A percentile compares a stretch with the other conserved stretches of the same genome.
Evolutionary conservation across 2,113 vertebrate species (phyloP).

Genomic region (Silurus asotus): DNA sequence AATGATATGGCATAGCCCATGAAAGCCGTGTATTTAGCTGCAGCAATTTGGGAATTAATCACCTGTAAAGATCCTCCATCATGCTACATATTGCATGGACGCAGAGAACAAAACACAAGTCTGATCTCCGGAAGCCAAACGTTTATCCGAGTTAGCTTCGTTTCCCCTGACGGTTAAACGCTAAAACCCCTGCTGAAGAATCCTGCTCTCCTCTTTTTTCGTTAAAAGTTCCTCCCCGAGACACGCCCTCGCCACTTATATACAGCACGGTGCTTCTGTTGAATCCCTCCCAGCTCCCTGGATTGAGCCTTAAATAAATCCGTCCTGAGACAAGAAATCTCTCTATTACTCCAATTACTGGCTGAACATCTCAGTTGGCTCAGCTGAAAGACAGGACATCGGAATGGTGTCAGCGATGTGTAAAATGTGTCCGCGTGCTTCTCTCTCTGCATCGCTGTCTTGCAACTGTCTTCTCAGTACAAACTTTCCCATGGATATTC

Average conservation of each 20-base stretch:
- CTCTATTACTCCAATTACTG: constrained; percentile 4
- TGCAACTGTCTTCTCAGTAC: not conserved
- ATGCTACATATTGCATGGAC: constrained; percentile 3
- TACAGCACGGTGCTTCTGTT: constrained; percentile 69
- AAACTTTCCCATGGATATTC: constrained; percentile 20
- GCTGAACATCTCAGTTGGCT: not conserved
- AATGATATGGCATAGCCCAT: constrained; percentile 67
- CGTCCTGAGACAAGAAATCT: constrained; percentile 64
- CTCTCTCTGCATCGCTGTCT: constrained; percentile 22
- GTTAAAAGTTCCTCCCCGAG: constrained; percentile 68
- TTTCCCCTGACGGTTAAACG: constrained; percentile 43
- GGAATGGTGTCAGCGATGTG: constrained; percentile 54
- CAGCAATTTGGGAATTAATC: constrained; percentile 72
- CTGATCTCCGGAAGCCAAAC: constrained; percentile 60
- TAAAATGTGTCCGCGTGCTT: constrained; percentile 19
- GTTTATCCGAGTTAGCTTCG: constrained; percentile 64
- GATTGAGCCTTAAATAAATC: constrained; percentile 65
- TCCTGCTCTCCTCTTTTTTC: constrained; percentile 51
- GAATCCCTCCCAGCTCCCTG: constrained; percentile 70
- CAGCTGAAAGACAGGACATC: constrained; percentile 56
- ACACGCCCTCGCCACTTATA: constrained; percentile 51
- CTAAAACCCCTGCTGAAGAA: constrained; percentile 56
- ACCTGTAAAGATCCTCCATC: constrained; percentile 71
- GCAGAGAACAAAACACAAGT: constrained; percentile 33
- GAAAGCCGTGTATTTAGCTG: constrained; percentile 69